phyloP scores from a whole-genome alignment of 2,113 vertebrate species.

The Sus scrofa region T2T-Sscrofa CM000823.6:15868001-15868500 shows the following conservation, averaged over 20 bases:
- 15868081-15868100: neutral
- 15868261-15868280: neutral
- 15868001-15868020: neutral
- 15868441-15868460: neutral
- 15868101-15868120: conserved; percentile 3
- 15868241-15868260: conserved; percentile 16
- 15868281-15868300: neutral
- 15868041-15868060: conserved; percentile 14
- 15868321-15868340: neutral
- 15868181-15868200: conserved; percentile 20
- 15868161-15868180: neutral
- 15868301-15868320: neutral
- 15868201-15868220: neutral
- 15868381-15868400: neutral
- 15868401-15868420: neutral
- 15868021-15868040: neutral
- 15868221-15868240: conserved; percentile 5
- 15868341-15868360: neutral
- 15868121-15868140: conserved; percentile 17
- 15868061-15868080: neutral
- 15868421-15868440: neutral
- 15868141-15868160: neutral
- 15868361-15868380: neutral
- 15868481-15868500: neutral
- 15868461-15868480: neutral